Base-by-base conservation (phyloP, 1,140 invertebrate species). In the Probaryconus sp. region DNA sequence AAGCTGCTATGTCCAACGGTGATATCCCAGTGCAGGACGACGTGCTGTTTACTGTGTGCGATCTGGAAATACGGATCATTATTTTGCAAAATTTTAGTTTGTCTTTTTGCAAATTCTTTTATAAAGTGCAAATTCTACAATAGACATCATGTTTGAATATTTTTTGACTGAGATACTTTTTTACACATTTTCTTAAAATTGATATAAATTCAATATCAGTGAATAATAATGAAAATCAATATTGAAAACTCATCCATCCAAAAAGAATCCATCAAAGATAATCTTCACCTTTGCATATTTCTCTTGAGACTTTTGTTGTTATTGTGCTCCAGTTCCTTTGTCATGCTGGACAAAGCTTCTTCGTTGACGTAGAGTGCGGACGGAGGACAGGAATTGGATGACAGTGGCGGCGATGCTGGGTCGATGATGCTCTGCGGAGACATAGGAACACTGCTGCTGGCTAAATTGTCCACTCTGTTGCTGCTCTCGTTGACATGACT, bases 371-470 rank as follows among this genome's bases (percentile, higher is more conserved):
- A 87, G 43, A 87, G 55, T 6, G 83, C 85, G 70, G 85, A 86
- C 58, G 84, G 82, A 83, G 81, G 65, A 20, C 80, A 78, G 50
- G 81, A 73, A 50, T 76, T 53, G 20, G 71, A 64, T 60, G 72
- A 63, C 3, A 78, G 48, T 83, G 86, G 86, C 14, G 86, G 85
- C 1, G 88, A 85, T 10, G 86, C 83, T n/a, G 81, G 82, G 4
- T 82, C 87, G 55, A 89, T 84, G 21, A 90, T 90, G 21, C 85
- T 84, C 65, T 86, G 85, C 38, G 91, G 90, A 40, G 89, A 89
- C 31, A 90, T 83, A 20, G 89, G 87, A 51, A 91, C 90, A 79
- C 89, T 90, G 43, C 89, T 89, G 45, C 88, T 88, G 14, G 82
- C 85, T 4, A 88, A 78, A 40, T 85, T 89, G 21, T 79, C 79